These are phyloP conservation scores for Magallana angulata DNA, from an alignment of 1,140 invertebrate species.

Conservation along the genomic window DNA sequence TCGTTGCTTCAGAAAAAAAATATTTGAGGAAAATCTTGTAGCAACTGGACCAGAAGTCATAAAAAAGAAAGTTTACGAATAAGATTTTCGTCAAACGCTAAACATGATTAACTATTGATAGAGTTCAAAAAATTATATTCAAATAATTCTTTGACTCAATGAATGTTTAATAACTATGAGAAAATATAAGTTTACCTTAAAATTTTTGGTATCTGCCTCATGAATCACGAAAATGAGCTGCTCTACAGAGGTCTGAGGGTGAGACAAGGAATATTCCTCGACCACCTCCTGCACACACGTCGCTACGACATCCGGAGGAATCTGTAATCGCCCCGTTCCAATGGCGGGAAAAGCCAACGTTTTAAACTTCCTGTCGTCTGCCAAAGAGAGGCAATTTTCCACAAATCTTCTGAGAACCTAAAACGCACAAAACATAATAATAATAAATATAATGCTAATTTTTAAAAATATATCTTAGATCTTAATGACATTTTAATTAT, in stretches of 20 bases:
- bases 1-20: not conserved
- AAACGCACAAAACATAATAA: too few species aligned
- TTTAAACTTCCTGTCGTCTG: not conserved
- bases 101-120: not conserved
- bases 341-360: slow-evolving; percentile 50
- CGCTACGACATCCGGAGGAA: slow-evolving; percentile 47
- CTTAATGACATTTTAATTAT: too few species aligned
- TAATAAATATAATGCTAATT: too few species aligned
- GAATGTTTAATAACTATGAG: not conserved
- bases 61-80: not conserved
- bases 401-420: not conserved
- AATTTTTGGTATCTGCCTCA: not conserved
- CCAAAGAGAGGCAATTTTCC: slow-evolving; percentile 21
- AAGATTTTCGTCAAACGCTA: too few species aligned
- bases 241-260: not conserved
- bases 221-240: not conserved
- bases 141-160: not conserved
- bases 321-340: slow-evolving; percentile 46
- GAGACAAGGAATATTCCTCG: not conserved
- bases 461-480: too few species aligned
- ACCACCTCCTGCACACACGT: not conserved
- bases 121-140: not conserved
- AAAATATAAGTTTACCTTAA: not conserved
- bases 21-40: not conserved
- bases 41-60: not conserved